Conservation (phyloP, 2,113 vertebrate genomes). For the Strigops habroptila region DNA sequence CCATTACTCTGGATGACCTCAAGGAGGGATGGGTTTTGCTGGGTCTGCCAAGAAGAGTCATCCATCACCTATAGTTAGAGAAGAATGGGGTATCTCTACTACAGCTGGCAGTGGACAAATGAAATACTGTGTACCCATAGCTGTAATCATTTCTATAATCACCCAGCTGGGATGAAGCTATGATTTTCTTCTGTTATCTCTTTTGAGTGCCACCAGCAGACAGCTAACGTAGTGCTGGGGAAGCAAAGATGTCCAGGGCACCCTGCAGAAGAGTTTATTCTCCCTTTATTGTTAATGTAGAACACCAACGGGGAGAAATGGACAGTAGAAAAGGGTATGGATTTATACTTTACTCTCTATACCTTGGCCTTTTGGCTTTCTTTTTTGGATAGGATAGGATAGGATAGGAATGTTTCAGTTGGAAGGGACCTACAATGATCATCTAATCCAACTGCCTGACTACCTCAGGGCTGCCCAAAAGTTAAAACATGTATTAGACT, state of each 20-base stretch:
- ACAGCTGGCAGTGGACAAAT: neutral
- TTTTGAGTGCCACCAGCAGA: neutral
- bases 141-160: neutral
- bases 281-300: neutral
- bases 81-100: neutral
- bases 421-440: neutral
- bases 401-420: neutral
- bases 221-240: neutral
- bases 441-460: neutral
- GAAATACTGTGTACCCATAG: neutral
- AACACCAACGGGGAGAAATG: neutral
- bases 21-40: neutral
- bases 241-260: neutral
- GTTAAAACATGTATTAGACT: neutral
- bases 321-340: neutral
- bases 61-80: neutral
- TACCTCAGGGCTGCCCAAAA: neutral
- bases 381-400: neutral
- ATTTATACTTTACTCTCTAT: neutral
- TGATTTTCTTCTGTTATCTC: neutral
- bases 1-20: neutral
- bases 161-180: neutral
- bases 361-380: neutral
- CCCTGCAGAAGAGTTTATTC: neutral
- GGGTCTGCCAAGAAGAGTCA: neutral